Conservation (phyloP, 2,888 invertebrate species). For the Toxonevra muliebris region DNA sequence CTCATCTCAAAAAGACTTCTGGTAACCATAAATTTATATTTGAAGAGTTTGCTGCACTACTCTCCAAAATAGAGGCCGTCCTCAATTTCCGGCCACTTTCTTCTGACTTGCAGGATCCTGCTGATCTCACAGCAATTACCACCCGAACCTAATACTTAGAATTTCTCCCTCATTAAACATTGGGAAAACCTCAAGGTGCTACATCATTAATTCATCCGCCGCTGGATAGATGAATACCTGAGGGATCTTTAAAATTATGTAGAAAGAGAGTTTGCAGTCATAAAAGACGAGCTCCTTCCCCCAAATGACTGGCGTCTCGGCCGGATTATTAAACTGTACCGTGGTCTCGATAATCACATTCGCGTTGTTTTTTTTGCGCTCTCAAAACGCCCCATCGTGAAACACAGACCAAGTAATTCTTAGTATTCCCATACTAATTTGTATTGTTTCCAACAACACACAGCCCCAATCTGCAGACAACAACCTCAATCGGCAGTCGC, state of each 20-base stretch:
- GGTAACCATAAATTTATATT: slow-evolving; percentile 6
- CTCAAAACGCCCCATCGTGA: too few species aligned
- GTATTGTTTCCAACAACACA: too few species aligned
- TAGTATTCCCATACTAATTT: too few species aligned
- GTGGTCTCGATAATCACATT: background rate
- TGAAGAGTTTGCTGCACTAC: slow-evolving; percentile 2
- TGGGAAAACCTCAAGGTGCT: too few species aligned
- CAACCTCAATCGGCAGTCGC: too few species aligned
- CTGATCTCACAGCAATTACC: too few species aligned
- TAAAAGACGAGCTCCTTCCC: background rate
- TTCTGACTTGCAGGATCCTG: too few species aligned
- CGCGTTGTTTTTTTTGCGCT: slow-evolving; percentile 15
- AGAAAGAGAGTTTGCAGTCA: slow-evolving; percentile 1
- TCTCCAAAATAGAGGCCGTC: background rate
- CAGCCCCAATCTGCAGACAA: too few species aligned
- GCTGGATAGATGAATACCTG: background rate
- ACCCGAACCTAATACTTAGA: background rate
- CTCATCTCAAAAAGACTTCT: background rate
- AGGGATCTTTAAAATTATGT: background rate
- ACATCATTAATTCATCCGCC: too few species aligned
- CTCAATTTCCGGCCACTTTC: background rate
- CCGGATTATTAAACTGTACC: background rate
- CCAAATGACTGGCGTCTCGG: slow-evolving; percentile 16
- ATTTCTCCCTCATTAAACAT: background rate
- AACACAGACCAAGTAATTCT: too few species aligned